Base-by-base conservation (phyloP, 1,140 invertebrate species). In the Megalonaias nervosa region DNA sequence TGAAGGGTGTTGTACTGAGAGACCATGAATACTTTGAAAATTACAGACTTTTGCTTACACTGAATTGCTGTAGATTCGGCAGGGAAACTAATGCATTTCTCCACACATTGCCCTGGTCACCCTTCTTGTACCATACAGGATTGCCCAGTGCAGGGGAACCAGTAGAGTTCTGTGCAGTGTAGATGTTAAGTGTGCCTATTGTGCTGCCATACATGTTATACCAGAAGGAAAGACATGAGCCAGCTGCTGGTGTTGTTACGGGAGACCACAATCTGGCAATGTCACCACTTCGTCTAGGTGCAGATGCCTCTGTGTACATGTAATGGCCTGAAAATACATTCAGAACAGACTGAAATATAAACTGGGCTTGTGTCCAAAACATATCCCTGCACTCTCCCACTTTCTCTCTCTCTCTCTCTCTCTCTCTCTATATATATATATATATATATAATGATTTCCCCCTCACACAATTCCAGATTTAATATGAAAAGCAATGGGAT, bases 241-340 rank as follows among this genome's bases (percentile, higher is more conserved):
- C 78, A 59, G 64, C 67, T 31, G 60, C 23, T 21, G 73, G 59
- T 26, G 76, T 57, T 56, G 82, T 65, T 48, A 64, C 21, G 26
- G 83, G 83, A 11, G 82, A 79, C 76, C 83, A 73, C 5, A 87
- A 66, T 62, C 82, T 72, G 38, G 82, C 95, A 0, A 93, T 94
- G 76, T 95, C 94, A 83, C 95, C 94, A 23, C 90, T 85, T 26
- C 91, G 86, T 67, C 93, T 89, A 0, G 93, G 93, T 1, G 80
- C 60, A 0, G 94, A 94, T 59, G 94, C 94, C 81, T 96, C 95
- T 57, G 95, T 94, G 85, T 95, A 96, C 90, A 96, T 93, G 87
- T 95, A 96, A 67, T 84, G 73, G 74, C 84, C 85, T 86, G 73
- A 0, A 80, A 60, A 12, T 57, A 38, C 23, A 59, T 56, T 23